Percentiles rank a stretch among this genome's conserved stretches.
phyloP scores from a whole-genome alignment of 2,113 vertebrate genomes.

The Sphyrna mokarran region DNA sequence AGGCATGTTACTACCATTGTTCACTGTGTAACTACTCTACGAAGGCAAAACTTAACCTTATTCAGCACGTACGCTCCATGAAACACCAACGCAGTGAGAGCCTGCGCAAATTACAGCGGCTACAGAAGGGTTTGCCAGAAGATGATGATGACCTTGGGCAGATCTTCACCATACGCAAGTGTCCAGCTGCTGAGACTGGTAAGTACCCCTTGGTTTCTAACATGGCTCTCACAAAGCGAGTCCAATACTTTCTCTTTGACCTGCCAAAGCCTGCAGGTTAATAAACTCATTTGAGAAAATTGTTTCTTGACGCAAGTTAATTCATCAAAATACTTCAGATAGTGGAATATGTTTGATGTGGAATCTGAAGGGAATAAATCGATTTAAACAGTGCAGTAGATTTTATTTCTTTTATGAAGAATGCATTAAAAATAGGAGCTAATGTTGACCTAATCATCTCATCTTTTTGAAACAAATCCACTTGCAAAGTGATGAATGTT shows the following conservation, averaged over 20 bases:
- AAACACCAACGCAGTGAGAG: conserved; percentile 95
- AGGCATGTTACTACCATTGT: conserved; percentile 94
- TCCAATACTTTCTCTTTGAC: background rate
- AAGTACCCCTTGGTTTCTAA: conserved; percentile 46
- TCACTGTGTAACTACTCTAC: conserved; percentile 93
- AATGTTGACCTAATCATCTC: background rate
- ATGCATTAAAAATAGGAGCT: background rate
- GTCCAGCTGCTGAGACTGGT: conserved; percentile 79
- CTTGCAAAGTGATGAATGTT: background rate
- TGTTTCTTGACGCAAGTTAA: conserved; percentile 7
- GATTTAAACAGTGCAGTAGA: background rate
- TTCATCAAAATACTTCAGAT: conserved; percentile 19
- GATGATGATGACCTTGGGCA: conserved; percentile 85
- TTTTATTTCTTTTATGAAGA: conserved; percentile 24
- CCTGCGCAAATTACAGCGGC: conserved; percentile 85
- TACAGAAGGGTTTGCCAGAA: conserved; percentile 92
- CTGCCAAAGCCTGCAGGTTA: conserved; percentile 16
- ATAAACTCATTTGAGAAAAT: conserved; percentile 18
- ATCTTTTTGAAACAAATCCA: conserved; percentile 8
- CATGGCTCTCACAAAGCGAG: background rate
- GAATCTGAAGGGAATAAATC: conserved; percentile 2
- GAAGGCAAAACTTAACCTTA: conserved; percentile 97
- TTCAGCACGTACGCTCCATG: conserved; percentile 96
- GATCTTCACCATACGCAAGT: conserved; percentile 94
- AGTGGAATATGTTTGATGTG: conserved; percentile 30